A percentile compares a stretch with the other conserved stretches of the same genome.
Evolutionary conservation across 2,797 vertebrate species (phyloP).

Genomic region (Pangasius sanitwongsei): DNA sequence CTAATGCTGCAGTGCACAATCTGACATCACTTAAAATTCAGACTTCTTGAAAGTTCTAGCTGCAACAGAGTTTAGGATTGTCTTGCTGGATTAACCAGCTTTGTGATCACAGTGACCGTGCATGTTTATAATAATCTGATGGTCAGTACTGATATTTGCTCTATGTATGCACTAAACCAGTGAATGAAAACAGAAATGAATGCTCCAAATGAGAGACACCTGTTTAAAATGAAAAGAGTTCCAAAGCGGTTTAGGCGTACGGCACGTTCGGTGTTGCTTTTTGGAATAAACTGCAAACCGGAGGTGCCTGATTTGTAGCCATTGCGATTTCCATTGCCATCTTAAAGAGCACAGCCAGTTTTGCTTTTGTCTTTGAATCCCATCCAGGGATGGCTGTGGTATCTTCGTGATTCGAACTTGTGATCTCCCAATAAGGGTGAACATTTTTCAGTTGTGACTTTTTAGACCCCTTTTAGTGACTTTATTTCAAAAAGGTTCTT

Average conservation of each 20-base stretch:
- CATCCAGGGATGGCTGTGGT: neutral
- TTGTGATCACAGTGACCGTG: neutral
- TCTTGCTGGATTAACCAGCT: neutral
- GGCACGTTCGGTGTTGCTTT: neutral
- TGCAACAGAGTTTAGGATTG: neutral
- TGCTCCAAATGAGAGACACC: neutral
- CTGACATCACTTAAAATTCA: neutral
- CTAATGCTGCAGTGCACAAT: neutral
- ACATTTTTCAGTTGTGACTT: neutral
- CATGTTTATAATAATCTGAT: neutral
- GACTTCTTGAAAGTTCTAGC: neutral
- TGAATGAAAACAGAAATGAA: neutral
- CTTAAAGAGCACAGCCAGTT: neutral
- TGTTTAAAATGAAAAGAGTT: neutral
- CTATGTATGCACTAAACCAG: neutral
- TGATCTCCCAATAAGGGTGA: neutral
- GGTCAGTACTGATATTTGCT: neutral
- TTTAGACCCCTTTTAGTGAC: too few species aligned
- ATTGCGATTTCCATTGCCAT: neutral
- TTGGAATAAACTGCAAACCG: neutral
- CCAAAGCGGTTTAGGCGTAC: neutral
- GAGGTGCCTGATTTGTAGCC: neutral
- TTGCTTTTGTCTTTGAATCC: neutral
- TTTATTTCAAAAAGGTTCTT: neutral
- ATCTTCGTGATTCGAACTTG: neutral